Conservation (phyloP, 2,797 vertebrate species). For the Morelia viridis region DNA sequence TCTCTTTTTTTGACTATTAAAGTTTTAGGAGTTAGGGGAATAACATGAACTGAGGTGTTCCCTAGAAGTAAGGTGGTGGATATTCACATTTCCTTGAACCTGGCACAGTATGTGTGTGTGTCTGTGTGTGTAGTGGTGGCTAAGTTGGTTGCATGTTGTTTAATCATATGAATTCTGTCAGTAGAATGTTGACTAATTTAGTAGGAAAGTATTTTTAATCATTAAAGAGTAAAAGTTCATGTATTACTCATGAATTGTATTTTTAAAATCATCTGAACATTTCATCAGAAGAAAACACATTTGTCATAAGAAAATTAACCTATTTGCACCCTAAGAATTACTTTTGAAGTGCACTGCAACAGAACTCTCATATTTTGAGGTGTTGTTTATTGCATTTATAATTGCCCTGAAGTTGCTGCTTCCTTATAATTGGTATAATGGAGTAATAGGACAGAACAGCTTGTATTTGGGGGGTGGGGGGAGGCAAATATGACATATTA, state of each 20-base stretch:
- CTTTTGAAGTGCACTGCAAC: neutral
- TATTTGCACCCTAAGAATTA: neutral
- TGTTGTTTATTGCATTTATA: conserved; percentile 31
- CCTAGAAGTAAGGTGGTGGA: neutral
- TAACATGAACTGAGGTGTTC: neutral
- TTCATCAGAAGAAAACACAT: neutral
- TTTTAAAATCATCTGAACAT: neutral
- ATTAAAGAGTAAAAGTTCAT: neutral
- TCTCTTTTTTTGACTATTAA: neutral
- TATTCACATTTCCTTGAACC: neutral
- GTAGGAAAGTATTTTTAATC: neutral
- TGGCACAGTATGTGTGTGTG: neutral
- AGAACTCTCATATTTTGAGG: neutral
- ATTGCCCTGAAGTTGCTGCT: conserved; percentile 45
- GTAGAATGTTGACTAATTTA: neutral
- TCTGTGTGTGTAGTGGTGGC: neutral
- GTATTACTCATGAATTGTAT: neutral
- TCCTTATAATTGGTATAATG: conserved; percentile 43
- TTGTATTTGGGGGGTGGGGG: neutral
- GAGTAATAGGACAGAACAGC: neutral
- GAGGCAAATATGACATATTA: neutral
- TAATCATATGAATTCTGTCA: neutral
- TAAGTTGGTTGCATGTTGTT: neutral
- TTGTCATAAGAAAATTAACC: neutral
- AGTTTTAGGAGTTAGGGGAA: neutral